Conservation (phyloP, 2,113 vertebrate genomes). For the Herpetotheres cachinnans region DNA sequence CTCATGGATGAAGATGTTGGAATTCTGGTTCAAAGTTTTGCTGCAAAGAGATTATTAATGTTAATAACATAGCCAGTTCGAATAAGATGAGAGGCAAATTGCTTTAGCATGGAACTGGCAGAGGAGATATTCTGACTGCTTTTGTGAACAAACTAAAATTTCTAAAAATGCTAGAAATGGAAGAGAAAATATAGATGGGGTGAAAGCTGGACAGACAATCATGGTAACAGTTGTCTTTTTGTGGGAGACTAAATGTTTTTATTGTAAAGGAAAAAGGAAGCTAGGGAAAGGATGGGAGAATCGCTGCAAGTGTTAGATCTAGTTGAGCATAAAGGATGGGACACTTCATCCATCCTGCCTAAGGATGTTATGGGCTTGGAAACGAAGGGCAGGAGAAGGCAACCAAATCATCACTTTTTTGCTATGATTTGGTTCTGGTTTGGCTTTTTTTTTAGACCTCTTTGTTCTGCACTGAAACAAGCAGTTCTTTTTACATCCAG, state of each 20-base stretch:
- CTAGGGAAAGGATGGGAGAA: background rate
- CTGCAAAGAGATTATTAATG: background rate
- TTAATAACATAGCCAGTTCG: background rate
- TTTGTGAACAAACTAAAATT: background rate
- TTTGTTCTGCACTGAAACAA: constrained; percentile 1
- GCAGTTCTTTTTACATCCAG: background rate
- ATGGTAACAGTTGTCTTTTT: background rate
- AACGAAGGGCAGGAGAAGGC: background rate
- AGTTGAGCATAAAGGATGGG: background rate
- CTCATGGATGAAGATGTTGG: background rate
- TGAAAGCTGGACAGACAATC: background rate
- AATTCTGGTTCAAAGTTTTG: background rate
- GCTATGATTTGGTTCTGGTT: background rate
- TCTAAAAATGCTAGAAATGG: background rate
- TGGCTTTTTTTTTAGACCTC: background rate
- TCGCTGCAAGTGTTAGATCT: background rate
- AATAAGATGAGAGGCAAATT: background rate
- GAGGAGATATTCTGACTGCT: background rate
- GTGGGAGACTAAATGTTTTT: background rate
- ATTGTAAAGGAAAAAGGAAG: background rate
- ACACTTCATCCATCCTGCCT: background rate
- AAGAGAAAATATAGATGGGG: background rate
- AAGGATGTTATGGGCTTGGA: background rate
- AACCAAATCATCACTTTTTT: background rate
- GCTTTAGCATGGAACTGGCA: background rate